A percentile compares a stretch with the other conserved stretches of the same genome.
These are phyloP conservation scores for Caenorhabditis sp. DNA, from an alignment of 2,888 invertebrate species.

Conservation along the genomic window DNA sequence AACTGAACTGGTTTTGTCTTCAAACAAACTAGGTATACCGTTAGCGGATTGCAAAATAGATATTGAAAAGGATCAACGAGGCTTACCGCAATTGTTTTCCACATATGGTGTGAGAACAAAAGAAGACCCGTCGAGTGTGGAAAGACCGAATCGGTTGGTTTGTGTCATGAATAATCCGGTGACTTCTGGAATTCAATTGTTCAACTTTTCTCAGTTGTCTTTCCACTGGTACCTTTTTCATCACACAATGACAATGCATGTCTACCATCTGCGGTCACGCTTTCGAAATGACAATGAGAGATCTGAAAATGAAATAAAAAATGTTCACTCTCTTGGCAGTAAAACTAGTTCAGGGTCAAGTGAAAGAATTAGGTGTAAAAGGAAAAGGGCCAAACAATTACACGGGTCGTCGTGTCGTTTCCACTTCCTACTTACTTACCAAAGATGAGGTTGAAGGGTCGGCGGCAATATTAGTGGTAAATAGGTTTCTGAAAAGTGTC, in stretches of 20 bases:
- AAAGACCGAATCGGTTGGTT: constrained; percentile 55
- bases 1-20: constrained; percentile 23
- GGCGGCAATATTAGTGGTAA: constrained; percentile 36
- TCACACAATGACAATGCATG: constrained; percentile 57
- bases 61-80: constrained; percentile 11
- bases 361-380: constrained; percentile 18
- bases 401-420: neutral
- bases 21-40: neutral
- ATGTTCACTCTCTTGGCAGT: neutral
- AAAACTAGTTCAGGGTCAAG: constrained; percentile 52
- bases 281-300: constrained; percentile 64
- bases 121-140: constrained; percentile 16
- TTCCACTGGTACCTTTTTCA: constrained; percentile 17
- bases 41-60: constrained; percentile 9
- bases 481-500: constrained; percentile 43
- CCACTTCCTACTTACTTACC: constrained; percentile 30
- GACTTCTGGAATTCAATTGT: constrained; percentile 35
- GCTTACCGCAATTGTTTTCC: constrained; percentile 47
- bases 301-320: constrained; percentile 40
- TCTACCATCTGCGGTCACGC: constrained; percentile 39
- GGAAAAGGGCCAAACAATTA: constrained; percentile 37
- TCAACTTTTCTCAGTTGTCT: neutral
- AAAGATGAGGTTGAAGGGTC: constrained; percentile 60
- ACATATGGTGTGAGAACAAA: constrained; percentile 56
- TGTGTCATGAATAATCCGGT: constrained; percentile 52